Base-by-base conservation (phyloP, 2,888 invertebrate species). In the Drosophila merina region DNA sequence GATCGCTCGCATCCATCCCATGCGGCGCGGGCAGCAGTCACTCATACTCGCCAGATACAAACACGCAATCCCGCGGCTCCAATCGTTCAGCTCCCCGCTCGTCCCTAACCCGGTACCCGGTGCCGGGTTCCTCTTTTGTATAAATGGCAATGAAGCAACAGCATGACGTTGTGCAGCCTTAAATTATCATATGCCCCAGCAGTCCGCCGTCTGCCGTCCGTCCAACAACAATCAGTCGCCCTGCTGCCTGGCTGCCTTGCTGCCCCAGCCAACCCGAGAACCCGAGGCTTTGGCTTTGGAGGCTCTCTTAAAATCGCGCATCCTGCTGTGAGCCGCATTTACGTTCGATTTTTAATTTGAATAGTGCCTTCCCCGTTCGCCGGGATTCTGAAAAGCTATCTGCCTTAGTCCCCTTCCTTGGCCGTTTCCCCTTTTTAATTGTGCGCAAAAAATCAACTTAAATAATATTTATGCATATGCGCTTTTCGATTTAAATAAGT, bases 341-440 rank as follows among this genome's bases (percentile, higher is more conserved):
- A 87, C 84, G 81, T 88, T 88, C 89, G 76, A 85, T 88, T 87
- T 89, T 89, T 89, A 87, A 87, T 87, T 87, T 89, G 87, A 87
- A 87, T 88, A 84, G 82, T 70, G 69, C 57, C 63, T 55, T 56
- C 71, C 59, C 58, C 72, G 20, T 20, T 20, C 20, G 20, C 20
- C 20, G 20, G 20, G 20, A 20, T 20, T 20, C 20, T 20, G 20
- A 20, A 20, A 20, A 20, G 20, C 20, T 20, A 20, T 20, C 20
- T 20, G 20, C 20, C 20, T 20, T 14, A 14, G 20, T 20, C 2
- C 20, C 20, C 20, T 20, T 20, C 20, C 20, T 2, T 20, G 20
- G 20, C 20, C 20, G 57, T 75, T 55, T 63, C 60, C 30, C 67
- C 55, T 57, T 74, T 75, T 87, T 86, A 83, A 87, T 88, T 88